Evolutionary conservation across 2,113 vertebrate species (phyloP), one percentile per base, ranked within the genome.

Genomic region (Peromyscus californicus): DNA sequence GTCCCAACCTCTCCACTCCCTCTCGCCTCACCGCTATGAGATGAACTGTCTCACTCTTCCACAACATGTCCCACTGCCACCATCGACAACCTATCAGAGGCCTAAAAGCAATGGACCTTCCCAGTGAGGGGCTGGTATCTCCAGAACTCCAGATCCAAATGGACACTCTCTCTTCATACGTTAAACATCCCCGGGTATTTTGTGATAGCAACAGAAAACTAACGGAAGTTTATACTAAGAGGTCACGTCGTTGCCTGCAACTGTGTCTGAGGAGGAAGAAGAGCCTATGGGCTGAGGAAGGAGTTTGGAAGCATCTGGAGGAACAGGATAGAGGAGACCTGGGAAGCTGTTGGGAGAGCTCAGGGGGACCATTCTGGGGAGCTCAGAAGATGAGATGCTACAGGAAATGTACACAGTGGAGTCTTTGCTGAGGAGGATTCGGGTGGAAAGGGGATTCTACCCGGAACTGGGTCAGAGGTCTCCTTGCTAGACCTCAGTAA

Each of bases 391-490:
- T 6, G 51, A 74, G 51, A 26, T 22, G 7, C 67, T 33, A 33
- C 4, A 6, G 65, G 48, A 26, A 39, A 4, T 13, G 26, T 17
- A 7, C 19, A 33, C 7, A 24, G 31, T n/a, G 24, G 21, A 42
- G 76, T 67, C 63, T 22, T 42, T 3, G 45, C 61, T 11, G n/a
- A 33, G 45, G 33, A 21, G 11, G 7, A 57, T n/a, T 39, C 76
- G 15, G n/a, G 4, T 7, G 12, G 69, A 61, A n/a, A 1, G 8
- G 24, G 54, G 31, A 42, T 11, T 42, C 78, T 15, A 42, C 13
- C 72, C 0, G 3, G 22, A 10, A 39, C 4, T 22, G 7, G 48
- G 8, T 0, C 4, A 67, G 78, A 21, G 26, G 31, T 17, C 63
- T 15, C 63, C 90, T 82, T 39, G 24, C 26, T 36, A 31, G n/a